These are phyloP conservation scores for Drosophila nigrodunni DNA, from an alignment of 1,140 invertebrate genomes.

Conservation along the genomic window DNA sequence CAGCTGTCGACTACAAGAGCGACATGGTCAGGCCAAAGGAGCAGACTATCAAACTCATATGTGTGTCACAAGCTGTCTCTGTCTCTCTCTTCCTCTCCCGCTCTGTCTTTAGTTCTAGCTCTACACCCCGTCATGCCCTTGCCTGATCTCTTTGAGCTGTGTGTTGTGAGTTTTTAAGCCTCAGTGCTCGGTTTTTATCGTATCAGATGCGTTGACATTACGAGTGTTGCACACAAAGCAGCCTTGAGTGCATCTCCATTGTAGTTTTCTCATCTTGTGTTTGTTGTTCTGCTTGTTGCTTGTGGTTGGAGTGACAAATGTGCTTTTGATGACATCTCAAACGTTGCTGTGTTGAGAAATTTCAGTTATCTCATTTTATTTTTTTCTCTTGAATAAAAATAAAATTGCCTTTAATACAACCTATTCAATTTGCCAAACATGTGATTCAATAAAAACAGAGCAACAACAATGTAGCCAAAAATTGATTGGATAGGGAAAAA, in stretches of 20 bases:
- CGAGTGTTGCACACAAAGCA: slow-evolving; percentile 50
- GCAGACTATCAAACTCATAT: background rate
- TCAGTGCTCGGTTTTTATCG: slow-evolving; percentile 51
- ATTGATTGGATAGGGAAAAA: slow-evolving; percentile 36
- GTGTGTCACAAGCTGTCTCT: slow-evolving; percentile 25
- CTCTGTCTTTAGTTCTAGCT: slow-evolving; percentile 12
- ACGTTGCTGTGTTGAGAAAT: slow-evolving; percentile 41
- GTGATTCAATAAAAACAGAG: slow-evolving; percentile 19
- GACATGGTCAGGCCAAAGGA: slow-evolving; percentile 20
- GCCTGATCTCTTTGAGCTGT: too few relatives aligned
- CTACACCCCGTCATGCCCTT: too few relatives aligned
- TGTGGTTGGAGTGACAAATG: slow-evolving; percentile 58
- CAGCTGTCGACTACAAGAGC: slow-evolving; percentile 20
- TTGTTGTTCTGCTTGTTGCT: slow-evolving; percentile 5
- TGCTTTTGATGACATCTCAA: slow-evolving; percentile 74
- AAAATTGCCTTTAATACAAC: slow-evolving; percentile 13
- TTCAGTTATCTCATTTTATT: background rate
- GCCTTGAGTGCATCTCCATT: slow-evolving; percentile 61
- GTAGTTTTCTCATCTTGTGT: slow-evolving; percentile 14
- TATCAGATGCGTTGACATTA: slow-evolving; percentile 40
- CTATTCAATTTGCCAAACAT: slow-evolving; percentile 34
- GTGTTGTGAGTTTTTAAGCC: slow-evolving; percentile 61
- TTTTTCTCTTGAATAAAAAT: slow-evolving; percentile 14
- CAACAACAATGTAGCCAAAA: slow-evolving; percentile 17
- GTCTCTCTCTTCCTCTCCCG: background rate